Evolutionary conservation across 2,113 vertebrate species (phyloP), one percentile per base, ranked within the genome.

Genomic region (Mionectes macconnelli): DNA sequence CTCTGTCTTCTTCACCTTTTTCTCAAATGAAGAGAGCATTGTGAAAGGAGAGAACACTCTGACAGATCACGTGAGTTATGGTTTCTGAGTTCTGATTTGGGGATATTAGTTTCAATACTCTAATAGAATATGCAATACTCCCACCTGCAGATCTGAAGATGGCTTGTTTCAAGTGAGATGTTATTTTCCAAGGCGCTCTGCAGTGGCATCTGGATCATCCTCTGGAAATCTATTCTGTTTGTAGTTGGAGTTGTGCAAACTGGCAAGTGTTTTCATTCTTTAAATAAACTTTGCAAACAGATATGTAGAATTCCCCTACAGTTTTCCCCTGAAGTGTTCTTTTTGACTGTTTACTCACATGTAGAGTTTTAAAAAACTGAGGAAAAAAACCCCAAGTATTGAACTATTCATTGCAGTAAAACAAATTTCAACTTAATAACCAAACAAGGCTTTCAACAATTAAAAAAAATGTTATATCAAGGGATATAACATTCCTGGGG

Each of bases 241-340:
- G 37, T 81, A 93, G 64, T 50, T 75, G 90, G 63, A 96, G 27
- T 87, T 89, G 57, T 74, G 76, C 57, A 64, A 91, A 75, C 17
- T 25, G 94, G 94, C 95, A 96, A 96, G 89, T 95, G 66, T 66
- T 96, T 90, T 77, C 55, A 31, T 81, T 91, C 91, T 91, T 96
- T 88, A 77, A 90, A 83, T 45, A 84, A 93, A 81, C 35, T 87
- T 89, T 87, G 33, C n/a, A 76, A n/a, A 33, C 52, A 94, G 73
- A 63, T 88, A 33, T 4, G 18, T 55, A 75, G 49, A 35, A 6
- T 76, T 83, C 53, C 40, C 69, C 76, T 53, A 25, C 22, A 76
- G 49, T n/a, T 72, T 79, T 93, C 73, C 47, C 60, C 35, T 77
- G 33, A 50, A 59, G 6, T 50, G 25, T 73, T 68, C 15, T 66